Conservation (phyloP, 37 sponge, comb jelly and placozoan genomes). For the Geodia barretti region DNA sequence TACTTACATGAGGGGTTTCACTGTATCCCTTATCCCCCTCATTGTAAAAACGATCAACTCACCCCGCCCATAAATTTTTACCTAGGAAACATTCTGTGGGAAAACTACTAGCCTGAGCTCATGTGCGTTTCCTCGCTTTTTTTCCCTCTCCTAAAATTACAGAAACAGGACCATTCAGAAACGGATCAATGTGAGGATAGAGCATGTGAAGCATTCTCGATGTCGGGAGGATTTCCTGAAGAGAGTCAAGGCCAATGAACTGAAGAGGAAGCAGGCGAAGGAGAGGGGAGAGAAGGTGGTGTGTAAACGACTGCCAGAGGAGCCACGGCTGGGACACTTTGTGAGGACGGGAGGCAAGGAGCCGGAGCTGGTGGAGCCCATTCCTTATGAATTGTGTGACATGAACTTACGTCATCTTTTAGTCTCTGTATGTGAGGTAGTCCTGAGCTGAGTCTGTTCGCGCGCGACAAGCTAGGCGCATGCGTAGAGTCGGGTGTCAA, state of each 20-base stretch:
- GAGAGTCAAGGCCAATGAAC: constrained; percentile 90
- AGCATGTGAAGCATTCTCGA: constrained; percentile 89
- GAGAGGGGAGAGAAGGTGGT: constrained; percentile 60
- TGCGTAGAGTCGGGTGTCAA: too few relatives aligned
- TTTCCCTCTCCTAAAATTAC: too few relatives aligned
- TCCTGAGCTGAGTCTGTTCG: not conserved
- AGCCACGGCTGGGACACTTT: constrained; percentile 75
- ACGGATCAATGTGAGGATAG: constrained; percentile 92
- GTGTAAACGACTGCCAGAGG: constrained; percentile 60
- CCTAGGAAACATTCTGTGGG: too few relatives aligned
- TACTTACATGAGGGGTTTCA: too few relatives aligned
- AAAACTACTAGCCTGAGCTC: too few relatives aligned
- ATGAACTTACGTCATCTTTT: constrained; percentile 45
- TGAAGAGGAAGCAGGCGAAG: constrained; percentile 75
- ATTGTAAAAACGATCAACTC: too few relatives aligned
- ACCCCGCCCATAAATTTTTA: too few relatives aligned
- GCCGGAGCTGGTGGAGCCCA: constrained; percentile 79
- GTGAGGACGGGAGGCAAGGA: constrained; percentile 77
- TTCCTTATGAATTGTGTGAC: constrained; percentile 91
- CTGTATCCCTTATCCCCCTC: too few relatives aligned
- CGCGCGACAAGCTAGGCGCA: too few relatives aligned
- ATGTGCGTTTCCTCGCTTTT: too few relatives aligned
- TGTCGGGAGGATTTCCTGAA: constrained; percentile 95
- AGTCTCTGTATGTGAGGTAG: not conserved
- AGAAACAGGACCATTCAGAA: too few relatives aligned